Evolutionary conservation across 2,797 vertebrate genomes (phyloP).

Genomic region (Periparus ater): DNA sequence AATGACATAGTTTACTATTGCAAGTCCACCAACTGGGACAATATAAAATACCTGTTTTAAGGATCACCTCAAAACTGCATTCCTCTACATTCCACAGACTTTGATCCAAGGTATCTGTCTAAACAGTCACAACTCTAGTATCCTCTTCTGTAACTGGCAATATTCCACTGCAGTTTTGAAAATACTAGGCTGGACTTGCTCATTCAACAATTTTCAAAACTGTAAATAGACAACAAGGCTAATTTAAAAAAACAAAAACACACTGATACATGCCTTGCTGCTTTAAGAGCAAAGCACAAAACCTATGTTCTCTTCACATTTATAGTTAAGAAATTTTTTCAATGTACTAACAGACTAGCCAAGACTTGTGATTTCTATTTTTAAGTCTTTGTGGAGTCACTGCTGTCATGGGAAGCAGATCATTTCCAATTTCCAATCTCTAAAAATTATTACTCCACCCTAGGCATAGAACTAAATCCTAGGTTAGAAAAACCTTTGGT

Average conservation of each 20-base stretch:
- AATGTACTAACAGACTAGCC: not conserved
- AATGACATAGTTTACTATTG: not conserved
- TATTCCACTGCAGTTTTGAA: not conserved
- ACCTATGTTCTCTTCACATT: not conserved
- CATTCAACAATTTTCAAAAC: not conserved
- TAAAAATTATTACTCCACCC: not conserved
- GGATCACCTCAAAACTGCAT: not conserved
- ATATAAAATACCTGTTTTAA: not conserved
- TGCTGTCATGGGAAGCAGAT: not conserved
- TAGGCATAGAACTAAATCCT: not conserved
- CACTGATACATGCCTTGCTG: not conserved
- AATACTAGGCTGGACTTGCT: not conserved
- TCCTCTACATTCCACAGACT: not conserved
- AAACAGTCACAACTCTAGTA: not conserved
- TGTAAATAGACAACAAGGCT: not conserved
- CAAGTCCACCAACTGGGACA: not conserved
- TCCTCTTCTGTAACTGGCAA: not conserved
- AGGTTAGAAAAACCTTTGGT: constrained; percentile 7
- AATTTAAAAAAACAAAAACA: not conserved
- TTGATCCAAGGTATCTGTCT: not conserved
- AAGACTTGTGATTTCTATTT: not conserved
- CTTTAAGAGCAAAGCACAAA: not conserved
- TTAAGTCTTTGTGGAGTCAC: not conserved
- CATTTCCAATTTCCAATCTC: not conserved
- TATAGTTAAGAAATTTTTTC: not conserved